Base-by-base conservation (phyloP, 2,113 vertebrate species). In the Oxyruncus cristatus region DNA sequence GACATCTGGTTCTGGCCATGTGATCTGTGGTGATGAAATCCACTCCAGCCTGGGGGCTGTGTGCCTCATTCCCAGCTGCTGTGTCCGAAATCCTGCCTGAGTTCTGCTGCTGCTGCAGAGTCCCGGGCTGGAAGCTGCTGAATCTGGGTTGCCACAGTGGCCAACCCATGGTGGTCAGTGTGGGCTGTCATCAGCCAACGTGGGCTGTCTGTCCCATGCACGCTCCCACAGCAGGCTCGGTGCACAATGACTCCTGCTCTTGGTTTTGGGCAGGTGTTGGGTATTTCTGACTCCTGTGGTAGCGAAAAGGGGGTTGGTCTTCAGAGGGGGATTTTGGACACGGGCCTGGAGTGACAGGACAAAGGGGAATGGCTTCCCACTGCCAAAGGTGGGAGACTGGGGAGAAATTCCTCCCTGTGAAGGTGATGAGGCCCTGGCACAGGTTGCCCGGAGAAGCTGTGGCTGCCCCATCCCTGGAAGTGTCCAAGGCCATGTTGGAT, bases 81-180 rank as follows among this genome's bases (percentile, higher is more conserved):
- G 41, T 6, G 1, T 33, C 53, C 5, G 1, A 23, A 33, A 12
- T 44, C 42, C 35, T 0, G 3, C 3, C 19, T 1, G 3, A 18
- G 41, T 30, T 1, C 9, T 14, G 72, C 63, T 68, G 68, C 1
- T 67, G 68, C 1, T 50, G 5, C 49, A 2, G 30, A 8, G 46
- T 28, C 35, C 63, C 2, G 33, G 32, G 7, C 5, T 61, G 41
- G 75, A 35, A 72, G 58, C 58, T 0, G 3, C 52, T 1, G 2
- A 1, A 52, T 35, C 27, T 0, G 1, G 55, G 9, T 7, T 30
- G 46, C n/a, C 3, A 0, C 0, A 5, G 17, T 41, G 75, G 32
- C 19, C 58, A 59, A n/a, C n/a, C 56, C 56, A 24, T 18, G 12
- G 59, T 27, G 35, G 52, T 35, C 67, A 35, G 21, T 0, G 7